These are phyloP conservation scores for Lissonota sp. DNA, from an alignment of 2,888 invertebrate genomes.

Conservation along the genomic window DNA sequence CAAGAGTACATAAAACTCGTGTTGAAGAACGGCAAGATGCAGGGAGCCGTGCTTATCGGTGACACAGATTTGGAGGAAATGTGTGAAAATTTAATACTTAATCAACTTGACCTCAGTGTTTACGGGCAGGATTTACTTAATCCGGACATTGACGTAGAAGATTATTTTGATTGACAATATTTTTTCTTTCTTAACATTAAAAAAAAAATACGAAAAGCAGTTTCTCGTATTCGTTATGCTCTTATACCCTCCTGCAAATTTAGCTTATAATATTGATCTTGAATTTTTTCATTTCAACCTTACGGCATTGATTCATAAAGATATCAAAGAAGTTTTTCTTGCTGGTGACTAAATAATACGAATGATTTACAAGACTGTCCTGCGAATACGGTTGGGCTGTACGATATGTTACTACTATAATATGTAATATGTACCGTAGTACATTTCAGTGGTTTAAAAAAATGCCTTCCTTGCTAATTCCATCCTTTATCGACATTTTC, in stretches of 20 bases:
- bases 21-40: slow-evolving; percentile 91
- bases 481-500: too few relatives aligned
- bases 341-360: background rate
- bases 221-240: slow-evolving; percentile 3
- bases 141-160: slow-evolving; percentile 98
- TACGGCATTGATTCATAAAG: slow-evolving; percentile 40
- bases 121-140: slow-evolving; percentile 97
- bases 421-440: too few relatives aligned
- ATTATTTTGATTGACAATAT: slow-evolving; percentile 97
- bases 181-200: slow-evolving; percentile 6
- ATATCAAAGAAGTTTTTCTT: slow-evolving; percentile 30
- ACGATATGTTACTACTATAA: too few relatives aligned
- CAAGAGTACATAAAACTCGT: slow-evolving; percentile 95
- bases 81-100: slow-evolving; percentile 98
- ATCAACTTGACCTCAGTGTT: slow-evolving; percentile 94
- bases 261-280: slow-evolving; percentile 24
- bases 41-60: slow-evolving; percentile 97
- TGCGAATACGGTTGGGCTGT: too few relatives aligned
- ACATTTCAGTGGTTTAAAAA: too few relatives aligned
- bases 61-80: slow-evolving; percentile 99
- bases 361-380: too few relatives aligned
- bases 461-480: too few relatives aligned
- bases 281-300: slow-evolving; percentile 13
- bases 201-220: slow-evolving; percentile 26
- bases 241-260: slow-evolving; percentile 22